These are phyloP conservation scores for Megaceryle torquata DNA, from an alignment of 2,113 vertebrate genomes.

Conservation along the genomic window DNA sequence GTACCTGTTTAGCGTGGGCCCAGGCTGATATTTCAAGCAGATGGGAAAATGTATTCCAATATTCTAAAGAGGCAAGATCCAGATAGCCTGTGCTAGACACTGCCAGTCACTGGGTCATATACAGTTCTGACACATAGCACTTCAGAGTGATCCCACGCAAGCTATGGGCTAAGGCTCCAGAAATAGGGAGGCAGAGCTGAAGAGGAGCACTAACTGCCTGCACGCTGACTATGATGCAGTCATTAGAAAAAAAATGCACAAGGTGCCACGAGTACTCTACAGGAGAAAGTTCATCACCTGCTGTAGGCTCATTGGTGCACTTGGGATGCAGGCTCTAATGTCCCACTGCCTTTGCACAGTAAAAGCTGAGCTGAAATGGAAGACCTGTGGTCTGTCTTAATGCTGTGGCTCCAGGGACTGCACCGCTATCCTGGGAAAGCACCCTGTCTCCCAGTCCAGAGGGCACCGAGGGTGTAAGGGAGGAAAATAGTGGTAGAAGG, in stretches of 20 bases:
- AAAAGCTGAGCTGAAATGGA: not conserved
- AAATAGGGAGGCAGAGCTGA: not conserved
- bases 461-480: fast-evolving
- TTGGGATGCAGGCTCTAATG: not conserved
- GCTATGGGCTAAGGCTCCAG: not conserved
- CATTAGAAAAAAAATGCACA: not conserved
- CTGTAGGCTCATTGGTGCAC: not conserved
- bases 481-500: not conserved
- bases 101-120: not conserved
- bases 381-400: not conserved
- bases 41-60: not conserved
- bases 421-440: not conserved
- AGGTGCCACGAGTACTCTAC: not conserved
- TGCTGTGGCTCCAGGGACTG: not conserved
- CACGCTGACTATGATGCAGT: not conserved
- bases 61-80: not conserved
- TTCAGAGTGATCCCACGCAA: not conserved
- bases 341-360: not conserved
- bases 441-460: not conserved
- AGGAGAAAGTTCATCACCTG: not conserved
- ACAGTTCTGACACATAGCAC: not conserved
- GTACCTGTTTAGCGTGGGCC: not conserved
- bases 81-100: not conserved
- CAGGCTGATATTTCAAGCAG: not conserved
- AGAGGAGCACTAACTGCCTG: not conserved